Conservation (phyloP, 1,140 invertebrate species). For the Calliphora vicina region DNA sequence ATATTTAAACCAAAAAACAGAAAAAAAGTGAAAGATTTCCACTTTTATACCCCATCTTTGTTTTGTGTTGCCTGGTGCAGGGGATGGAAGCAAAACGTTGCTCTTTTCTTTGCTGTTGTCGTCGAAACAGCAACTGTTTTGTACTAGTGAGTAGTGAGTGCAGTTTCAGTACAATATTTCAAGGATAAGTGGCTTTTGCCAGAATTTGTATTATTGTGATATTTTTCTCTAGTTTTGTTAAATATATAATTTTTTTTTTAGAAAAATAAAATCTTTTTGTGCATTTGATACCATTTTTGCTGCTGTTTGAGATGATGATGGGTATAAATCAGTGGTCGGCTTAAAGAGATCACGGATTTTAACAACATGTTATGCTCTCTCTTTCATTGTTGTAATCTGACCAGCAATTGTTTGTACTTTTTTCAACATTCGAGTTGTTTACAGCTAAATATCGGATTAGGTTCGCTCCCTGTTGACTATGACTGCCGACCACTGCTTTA, state of each 20-base stretch:
- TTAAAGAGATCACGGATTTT: too few species aligned
- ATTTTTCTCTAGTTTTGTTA: not conserved
- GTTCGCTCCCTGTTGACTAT: too few species aligned
- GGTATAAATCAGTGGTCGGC: not conserved
- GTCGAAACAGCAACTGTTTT: not conserved
- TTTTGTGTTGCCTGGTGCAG: not conserved
- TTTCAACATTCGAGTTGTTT: too few species aligned
- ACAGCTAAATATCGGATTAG: too few species aligned
- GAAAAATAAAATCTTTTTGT: not conserved
- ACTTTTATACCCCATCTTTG: not conserved
- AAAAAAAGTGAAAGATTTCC: not conserved
- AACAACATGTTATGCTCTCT: too few species aligned
- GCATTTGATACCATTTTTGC: not conserved
- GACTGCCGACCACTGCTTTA: too few species aligned
- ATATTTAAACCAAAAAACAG: not conserved
- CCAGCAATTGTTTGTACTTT: too few species aligned
- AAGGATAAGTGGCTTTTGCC: constrained; percentile 29
- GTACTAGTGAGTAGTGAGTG: too few species aligned
- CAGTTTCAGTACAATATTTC: not conserved
- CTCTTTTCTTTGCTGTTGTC: not conserved
- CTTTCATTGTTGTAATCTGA: too few species aligned
- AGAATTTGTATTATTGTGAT: constrained; percentile 7
- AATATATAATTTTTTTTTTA: not conserved
- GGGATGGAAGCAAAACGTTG: not conserved
- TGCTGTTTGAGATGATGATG: not conserved